Percentiles rank a stretch among this genome's conserved stretches.
phyloP scores from a whole-genome alignment of 2,888 invertebrate genomes.

The Cyclophora punctaria region DNA sequence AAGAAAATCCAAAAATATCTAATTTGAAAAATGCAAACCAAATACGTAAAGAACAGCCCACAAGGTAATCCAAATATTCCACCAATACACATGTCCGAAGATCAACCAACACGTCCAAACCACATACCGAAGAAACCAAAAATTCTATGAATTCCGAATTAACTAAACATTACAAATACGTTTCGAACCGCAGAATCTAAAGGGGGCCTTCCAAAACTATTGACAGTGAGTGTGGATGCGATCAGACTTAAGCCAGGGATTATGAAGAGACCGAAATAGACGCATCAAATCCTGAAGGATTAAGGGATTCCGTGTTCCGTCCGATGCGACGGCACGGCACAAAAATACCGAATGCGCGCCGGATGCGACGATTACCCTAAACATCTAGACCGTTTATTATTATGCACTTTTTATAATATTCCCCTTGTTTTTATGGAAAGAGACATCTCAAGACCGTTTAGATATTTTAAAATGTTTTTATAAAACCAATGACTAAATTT shows the following conservation, averaged over 20 bases:
- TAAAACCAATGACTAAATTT: too few relatives aligned
- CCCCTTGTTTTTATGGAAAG: too few relatives aligned
- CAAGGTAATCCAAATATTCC: slow-evolving; percentile 29
- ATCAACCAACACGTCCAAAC: slow-evolving; percentile 38
- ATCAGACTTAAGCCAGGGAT: slow-evolving; percentile 72
- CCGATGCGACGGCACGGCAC: slow-evolving; percentile 60
- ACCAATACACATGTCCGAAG: slow-evolving; percentile 45
- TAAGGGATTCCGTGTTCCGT: slow-evolving; percentile 72
- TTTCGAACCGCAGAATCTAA: slow-evolving; percentile 66
- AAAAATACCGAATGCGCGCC: slow-evolving; percentile 71
- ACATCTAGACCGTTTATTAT: slow-evolving; percentile 63
- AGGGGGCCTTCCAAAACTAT: slow-evolving; percentile 70
- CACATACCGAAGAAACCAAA: slow-evolving; percentile 63
- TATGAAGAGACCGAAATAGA: slow-evolving; percentile 75
- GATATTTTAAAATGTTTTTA: too few relatives aligned
- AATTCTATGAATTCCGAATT: slow-evolving; percentile 58
- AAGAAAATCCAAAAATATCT: slow-evolving; percentile 2
- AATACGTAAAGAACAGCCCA: slow-evolving; percentile 12
- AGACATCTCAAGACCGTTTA: too few relatives aligned
- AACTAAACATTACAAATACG: slow-evolving; percentile 57
- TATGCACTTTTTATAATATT: slow-evolving; percentile 37
- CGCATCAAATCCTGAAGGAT: slow-evolving; percentile 71
- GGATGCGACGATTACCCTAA: slow-evolving; percentile 73
- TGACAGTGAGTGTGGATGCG: slow-evolving; percentile 75
- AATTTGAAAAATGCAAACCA: slow-evolving; percentile 2